Conservation (phyloP, 2,797 vertebrate species). For the Numenius phaeopus region DNA sequence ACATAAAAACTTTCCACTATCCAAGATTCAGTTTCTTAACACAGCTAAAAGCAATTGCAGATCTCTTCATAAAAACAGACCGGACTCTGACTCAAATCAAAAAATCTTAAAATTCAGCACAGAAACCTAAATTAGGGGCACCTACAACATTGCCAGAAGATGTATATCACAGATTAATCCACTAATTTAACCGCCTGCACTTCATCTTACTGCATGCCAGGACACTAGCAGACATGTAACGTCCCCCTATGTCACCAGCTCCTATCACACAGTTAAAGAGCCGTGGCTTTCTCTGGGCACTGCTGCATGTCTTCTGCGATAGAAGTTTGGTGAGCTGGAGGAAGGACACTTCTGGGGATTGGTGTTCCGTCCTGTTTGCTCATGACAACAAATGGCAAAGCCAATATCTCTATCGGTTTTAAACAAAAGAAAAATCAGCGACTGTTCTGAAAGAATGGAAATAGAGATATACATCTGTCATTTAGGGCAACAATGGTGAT, state of each 20-base stretch:
- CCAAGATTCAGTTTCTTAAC: background rate
- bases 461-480: accelerated
- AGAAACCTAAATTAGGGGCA: background rate
- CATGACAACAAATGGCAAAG: background rate
- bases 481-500: background rate
- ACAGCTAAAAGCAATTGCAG: background rate
- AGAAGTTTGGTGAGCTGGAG: background rate
- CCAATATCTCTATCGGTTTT: background rate
- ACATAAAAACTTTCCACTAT: background rate
- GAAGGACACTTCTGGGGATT: accelerated
- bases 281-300: background rate
- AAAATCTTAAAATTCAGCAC: background rate
- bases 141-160: background rate
- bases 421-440: background rate
- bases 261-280: no score
- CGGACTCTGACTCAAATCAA: background rate
- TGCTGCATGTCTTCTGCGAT: background rate
- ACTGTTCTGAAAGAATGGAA: background rate
- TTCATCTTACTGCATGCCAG: background rate
- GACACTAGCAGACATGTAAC: background rate
- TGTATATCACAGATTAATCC: background rate
- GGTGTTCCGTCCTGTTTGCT: background rate
- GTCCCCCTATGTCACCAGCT: background rate
- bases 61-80: background rate
- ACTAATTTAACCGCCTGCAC: background rate